Evolutionary conservation across 2,797 vertebrate genomes (phyloP).

Genomic region (Vespertilio murinus): DNA sequence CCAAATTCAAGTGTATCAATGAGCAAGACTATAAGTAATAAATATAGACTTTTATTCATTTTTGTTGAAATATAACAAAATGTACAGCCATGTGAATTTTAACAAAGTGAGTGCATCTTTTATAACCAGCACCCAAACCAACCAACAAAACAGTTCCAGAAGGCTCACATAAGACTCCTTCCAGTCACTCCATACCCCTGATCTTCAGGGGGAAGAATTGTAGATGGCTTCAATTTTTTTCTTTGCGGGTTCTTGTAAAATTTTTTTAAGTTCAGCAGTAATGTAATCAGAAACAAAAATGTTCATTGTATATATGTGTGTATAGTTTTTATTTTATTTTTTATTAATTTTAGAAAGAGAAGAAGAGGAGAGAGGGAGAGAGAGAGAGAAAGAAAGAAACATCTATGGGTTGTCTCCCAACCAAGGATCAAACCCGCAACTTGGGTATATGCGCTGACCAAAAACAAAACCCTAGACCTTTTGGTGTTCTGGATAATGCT

Average conservation of each 20-base stretch:
- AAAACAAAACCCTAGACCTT: not conserved
- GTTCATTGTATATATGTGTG: not conserved
- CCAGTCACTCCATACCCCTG: not conserved
- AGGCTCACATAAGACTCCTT: not conserved
- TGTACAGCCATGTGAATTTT: not conserved
- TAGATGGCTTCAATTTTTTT: not conserved
- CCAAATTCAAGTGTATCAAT: not conserved
- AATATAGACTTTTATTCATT: not conserved
- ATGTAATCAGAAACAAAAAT: constrained; percentile 11
- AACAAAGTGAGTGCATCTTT: not conserved
- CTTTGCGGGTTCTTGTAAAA: not conserved
- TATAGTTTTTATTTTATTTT: not conserved
- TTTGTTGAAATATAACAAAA: not conserved
- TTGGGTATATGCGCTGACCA: not conserved
- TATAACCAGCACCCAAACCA: not conserved
- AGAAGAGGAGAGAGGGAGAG: not conserved
- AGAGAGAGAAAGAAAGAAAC: not conserved
- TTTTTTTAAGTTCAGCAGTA: constrained; percentile 4
- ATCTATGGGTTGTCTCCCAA: not conserved
- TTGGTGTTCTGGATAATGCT: not conserved
- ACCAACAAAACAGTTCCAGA: not conserved
- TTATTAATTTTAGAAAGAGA: not conserved
- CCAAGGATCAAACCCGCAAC: not conserved
- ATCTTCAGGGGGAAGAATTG: not conserved
- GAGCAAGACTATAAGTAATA: not conserved